Conservation (phyloP, 2,113 vertebrate species). For the Pseudopipra pipra region DNA sequence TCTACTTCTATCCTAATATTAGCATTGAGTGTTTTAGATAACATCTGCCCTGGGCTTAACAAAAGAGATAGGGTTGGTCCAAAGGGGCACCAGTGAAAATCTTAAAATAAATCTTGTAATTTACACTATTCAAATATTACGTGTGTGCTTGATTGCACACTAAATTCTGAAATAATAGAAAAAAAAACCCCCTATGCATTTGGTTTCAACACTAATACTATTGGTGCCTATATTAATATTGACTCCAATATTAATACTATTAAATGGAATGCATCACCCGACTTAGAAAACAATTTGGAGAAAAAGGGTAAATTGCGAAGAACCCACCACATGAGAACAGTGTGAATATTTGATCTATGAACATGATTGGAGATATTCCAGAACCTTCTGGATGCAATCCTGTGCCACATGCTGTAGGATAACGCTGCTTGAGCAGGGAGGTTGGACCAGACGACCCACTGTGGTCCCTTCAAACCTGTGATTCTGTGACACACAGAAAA, state of each 20-base stretch:
- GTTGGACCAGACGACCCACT: neutral
- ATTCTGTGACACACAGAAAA: neutral
- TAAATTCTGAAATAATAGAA: neutral
- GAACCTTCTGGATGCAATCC: neutral
- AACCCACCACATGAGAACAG: accelerated
- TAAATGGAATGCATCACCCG: neutral
- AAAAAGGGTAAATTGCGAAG: neutral
- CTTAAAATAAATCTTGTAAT: neutral
- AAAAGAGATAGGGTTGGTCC: neutral
- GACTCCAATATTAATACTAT: neutral
- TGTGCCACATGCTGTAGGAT: neutral
- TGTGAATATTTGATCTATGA: neutral
- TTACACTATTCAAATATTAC: neutral
- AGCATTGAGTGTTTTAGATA: neutral
- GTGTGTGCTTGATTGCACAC: neutral
- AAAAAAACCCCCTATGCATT: neutral
- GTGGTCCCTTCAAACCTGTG: neutral
- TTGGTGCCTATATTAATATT: neutral
- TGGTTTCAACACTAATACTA: neutral
- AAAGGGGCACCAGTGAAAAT: neutral
- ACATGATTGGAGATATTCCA: neutral
- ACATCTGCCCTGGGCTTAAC: neutral
- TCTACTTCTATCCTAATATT: neutral
- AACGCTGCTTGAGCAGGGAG: neutral
- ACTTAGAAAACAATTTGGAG: neutral